Evolutionary conservation across 2,113 vertebrate genomes (phyloP).

Genomic region (Daboia siamensis): DNA sequence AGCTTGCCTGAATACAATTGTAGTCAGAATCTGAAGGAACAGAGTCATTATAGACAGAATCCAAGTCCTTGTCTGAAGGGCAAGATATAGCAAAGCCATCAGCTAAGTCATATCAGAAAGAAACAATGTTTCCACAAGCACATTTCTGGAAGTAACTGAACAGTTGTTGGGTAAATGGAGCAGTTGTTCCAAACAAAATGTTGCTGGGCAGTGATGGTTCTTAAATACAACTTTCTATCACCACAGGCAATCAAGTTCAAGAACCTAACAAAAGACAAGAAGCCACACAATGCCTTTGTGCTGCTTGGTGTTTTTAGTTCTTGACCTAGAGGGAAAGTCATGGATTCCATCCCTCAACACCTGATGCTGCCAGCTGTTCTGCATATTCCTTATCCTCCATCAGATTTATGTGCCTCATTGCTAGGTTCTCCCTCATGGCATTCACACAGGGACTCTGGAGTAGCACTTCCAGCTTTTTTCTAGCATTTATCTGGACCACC

Average conservation of each 20-base stretch:
- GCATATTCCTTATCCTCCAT: not conserved
- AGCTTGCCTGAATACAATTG: not conserved
- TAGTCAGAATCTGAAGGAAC: not conserved
- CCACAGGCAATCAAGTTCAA: not conserved
- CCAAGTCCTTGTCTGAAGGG: not conserved
- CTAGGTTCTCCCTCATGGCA: not conserved
- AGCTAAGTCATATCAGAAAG: not conserved
- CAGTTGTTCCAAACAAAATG: not conserved
- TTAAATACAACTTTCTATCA: not conserved
- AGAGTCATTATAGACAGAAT: not conserved
- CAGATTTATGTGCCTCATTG: not conserved
- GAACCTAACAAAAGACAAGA: not conserved
- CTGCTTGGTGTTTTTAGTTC: not conserved
- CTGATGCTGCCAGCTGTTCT: not conserved
- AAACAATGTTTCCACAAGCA: not conserved
- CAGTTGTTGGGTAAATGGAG: not conserved
- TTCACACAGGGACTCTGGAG: not conserved
- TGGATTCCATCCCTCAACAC: not conserved
- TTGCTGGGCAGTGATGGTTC: not conserved
- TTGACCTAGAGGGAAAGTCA: not conserved
- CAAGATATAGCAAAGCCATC: not conserved
- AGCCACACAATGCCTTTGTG: not conserved
- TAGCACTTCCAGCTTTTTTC: not conserved
- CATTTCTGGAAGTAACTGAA: not conserved
- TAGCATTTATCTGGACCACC: not conserved